Evolutionary conservation across 2,113 vertebrate genomes (phyloP), one percentile per base, ranked within the genome.

Genomic region (Hippocampus guttulatus): DNA sequence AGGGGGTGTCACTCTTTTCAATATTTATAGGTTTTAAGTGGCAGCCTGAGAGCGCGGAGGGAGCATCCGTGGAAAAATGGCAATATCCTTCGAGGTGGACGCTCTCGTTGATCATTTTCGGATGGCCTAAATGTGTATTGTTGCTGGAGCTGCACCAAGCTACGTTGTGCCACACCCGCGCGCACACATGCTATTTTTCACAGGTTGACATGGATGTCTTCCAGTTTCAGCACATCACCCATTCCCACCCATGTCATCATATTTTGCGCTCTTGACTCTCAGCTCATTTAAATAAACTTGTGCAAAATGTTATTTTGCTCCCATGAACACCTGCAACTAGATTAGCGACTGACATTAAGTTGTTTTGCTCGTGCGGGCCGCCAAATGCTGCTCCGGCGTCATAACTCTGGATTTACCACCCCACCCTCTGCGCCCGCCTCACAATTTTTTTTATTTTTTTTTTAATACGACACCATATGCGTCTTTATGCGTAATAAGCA

Each of bases 271-370:
- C 83, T 77, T 88, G 91, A 90, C 88, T 88, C 81, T 88, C 88
- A 90, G 88, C 87, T 91, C 79, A 93, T 93, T 92, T 91, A 77
- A 92, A 92, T 92, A 91, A 91, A 89, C 87, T 84, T 85, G 77
- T 79, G 81, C 85, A 88, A 89, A 93, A 91, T 93, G 91, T 91
- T 65, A 65, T 78, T 88, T 92, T 78, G 85, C 85, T 89, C 80
- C 83, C 87, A 80, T 80, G 86, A 92, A 90, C 91, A 92, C 88
- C 91, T 91, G 90, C 90, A 89, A 88, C 83, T 84, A 85, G 89
- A 92, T 92, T 90, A 91, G 82, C 76, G 83, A 81, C 81, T 91
- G 90, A 90, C 90, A 90, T 92, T 90, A 92, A 90, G 88, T 86
- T 88, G 82, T 90, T 92, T 92, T 91, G 86, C 87, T 85, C 88